phyloP scores from a whole-genome alignment of 2,888 invertebrate species.

The Acleris emargana region DNA sequence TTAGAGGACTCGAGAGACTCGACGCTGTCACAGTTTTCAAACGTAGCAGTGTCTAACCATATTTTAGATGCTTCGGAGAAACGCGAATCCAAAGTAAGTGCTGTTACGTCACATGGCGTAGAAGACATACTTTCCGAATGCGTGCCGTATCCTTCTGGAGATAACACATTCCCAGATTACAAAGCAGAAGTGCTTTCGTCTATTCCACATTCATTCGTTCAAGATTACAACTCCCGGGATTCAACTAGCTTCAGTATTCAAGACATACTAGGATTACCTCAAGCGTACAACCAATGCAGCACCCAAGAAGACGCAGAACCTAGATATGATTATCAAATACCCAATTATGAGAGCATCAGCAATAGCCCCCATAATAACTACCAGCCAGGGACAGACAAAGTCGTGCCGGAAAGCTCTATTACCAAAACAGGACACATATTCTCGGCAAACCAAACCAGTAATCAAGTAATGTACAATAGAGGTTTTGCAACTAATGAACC shows the following conservation, averaged over 20 bases:
- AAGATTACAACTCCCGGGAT: conserved; percentile 79
- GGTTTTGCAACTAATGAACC: conserved; percentile 62
- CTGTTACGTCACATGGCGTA: conserved; percentile 69
- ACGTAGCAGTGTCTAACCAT: conserved; percentile 48
- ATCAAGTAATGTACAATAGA: conserved; percentile 62
- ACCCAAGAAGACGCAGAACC: conserved; percentile 59
- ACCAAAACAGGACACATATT: conserved; percentile 56
- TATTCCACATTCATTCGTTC: conserved; percentile 62
- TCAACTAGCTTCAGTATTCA: conserved; percentile 79
- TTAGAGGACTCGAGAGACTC: conserved; percentile 62
- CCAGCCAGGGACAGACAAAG: conserved; percentile 63
- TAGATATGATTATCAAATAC: conserved; percentile 70
- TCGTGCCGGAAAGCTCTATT: conserved; percentile 57
- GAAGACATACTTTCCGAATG: conserved; percentile 72
- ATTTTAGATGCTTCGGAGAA: conserved; percentile 47
- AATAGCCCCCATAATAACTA: conserved; percentile 69
- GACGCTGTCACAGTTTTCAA: conserved; percentile 59
- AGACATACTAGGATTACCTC: conserved; percentile 76
- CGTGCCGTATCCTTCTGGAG: conserved; percentile 54
- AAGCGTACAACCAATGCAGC: conserved; percentile 58
- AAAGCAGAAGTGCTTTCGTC: conserved; percentile 65
- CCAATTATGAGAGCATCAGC: conserved; percentile 71
- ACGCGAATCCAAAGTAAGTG: conserved; percentile 51
- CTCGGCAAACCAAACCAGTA: conserved; percentile 50
- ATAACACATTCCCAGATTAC: conserved; percentile 59